Base-by-base conservation (phyloP, 2,888 invertebrate species). In the Troglohyphantes excavatus region DNA sequence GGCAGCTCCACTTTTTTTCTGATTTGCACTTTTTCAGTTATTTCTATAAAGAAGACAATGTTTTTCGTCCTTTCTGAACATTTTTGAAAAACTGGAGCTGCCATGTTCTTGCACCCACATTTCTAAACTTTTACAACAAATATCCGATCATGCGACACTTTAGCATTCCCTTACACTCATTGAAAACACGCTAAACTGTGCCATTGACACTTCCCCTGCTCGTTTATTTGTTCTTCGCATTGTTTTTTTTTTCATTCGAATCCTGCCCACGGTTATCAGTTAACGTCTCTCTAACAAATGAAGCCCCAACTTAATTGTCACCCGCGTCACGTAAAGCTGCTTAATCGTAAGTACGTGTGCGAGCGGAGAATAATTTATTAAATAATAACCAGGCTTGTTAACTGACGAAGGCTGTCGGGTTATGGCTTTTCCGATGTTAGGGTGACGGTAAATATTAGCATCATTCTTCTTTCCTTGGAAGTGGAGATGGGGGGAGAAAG, bases 381-480 rank as follows among this genome's bases (percentile, higher is more conserved):
- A 78, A 78, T 78, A 63, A 78, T 78, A 78, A 78, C 76, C 33
- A 63, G 76, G 76, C 33, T 78, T 78, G 76, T 78, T 78, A 78
- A 63, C 76, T 72, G 68, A 68, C 72, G 46, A 46, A 21, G 43
- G 39, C 43, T 72, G 46, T 72, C 72, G 46, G 72, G 11, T 26
- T 23, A 46, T 72, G 59, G 26, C 9, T 65, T 65, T 27, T 17
- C 26, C 29, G 65, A 23, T 75, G 75, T 61, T 59, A 26, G 59
- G 29, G 21, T 75, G 75, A 59, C 53, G 53, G 27, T 26, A 27
- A 73, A 53, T 73, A n/a, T 75, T 29, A 75, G 26, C 33, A 75
- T 27, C 29, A 21, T 21, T 53, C n/a, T 17, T 53, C 53, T 53
- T 53, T n/a, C 53, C 9, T 53, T 39, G 9, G 39, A 53, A 53